Base-by-base conservation (phyloP, 2,797 vertebrate genomes). In the Coregonus suidteri region DNA sequence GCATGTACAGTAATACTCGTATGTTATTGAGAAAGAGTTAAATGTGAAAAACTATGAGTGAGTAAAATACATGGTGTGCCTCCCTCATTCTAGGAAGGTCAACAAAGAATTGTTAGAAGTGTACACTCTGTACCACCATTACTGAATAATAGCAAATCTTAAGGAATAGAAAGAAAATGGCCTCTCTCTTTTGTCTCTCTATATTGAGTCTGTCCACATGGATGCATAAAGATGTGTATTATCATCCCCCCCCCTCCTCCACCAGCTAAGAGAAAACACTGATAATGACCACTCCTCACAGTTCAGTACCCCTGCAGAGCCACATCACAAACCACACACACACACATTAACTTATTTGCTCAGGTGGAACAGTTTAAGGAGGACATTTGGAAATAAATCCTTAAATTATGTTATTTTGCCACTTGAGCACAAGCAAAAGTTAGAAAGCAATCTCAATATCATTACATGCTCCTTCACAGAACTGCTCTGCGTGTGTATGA, bases 301-400 rank as follows among this genome's bases (percentile, higher is more conserved):
- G 75, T 62, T 86, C 75, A 79, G 51, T 71, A 83, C 80, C 71
- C 37, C 30, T 59, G 62, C 65, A 83, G n/a, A 35, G 71, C 30
- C 14, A 0, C 13, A 20, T 51, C 76, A 47, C 25, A 64, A 70
- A 80, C 53, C 70, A 34, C 66, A 71, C 31, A 59, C 56, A 69
- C 64, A 52, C 65, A 76, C 20, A 66, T 69, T 25, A 13, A 20
- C n/a, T 34, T 35, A 53, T 72, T 64, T 34, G 69, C 20, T 65
- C 11, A 2, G 34, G 20, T 72, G 71, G 59, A 64, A 72, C 69
- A 52, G 41, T 64, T 72, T 18, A 52, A 62, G 65, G 15, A 52
- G 76, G 62, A 25, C 25, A 25, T 25, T 25, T 25, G 25, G 25
- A 53, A 31, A 72, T 70, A 34, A 59, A 9, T 15, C 70, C 25